Base-by-base conservation (phyloP, 2,888 invertebrate species). In the Laspeyria flexula region DNA sequence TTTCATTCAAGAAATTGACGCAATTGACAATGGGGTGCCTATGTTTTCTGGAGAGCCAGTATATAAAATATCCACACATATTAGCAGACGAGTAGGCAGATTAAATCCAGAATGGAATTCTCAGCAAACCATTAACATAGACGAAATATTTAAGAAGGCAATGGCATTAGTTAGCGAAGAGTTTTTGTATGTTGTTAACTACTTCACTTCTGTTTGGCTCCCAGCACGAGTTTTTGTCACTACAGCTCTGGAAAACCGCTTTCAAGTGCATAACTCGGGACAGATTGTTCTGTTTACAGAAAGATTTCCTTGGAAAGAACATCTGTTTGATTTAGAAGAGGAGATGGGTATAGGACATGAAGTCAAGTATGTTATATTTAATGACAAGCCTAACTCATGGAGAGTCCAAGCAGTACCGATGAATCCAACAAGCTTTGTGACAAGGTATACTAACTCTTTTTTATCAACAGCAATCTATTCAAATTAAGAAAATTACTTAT, bases 21-120 rank as follows among this genome's bases (percentile, higher is more conserved):
- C 96, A 0, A 96, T 99, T 46, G 99, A 99, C 83, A 99, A 99
- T 91, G 99, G 99, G n/a, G 93, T 99, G 0, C 95, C 96, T 0
- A 96, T 97, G 93, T 94, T 94, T 57, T 94, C 95, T 33, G 96
- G 94, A 1, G 95, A 95, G 73, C 95, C 96, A 0, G 90, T 87
- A 23, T 98, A 98, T 80, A 93, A 93, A 57, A 96, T 98, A n/a
- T 93, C 94, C 0, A 97, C 98, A 0, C 93, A 96, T 81, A 76
- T 99, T 7, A 96, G 96, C 75, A 86, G 94, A 0, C 93, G 99
- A 65, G 96, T 99, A 0, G 92, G 90, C 4, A 88, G 94, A 46
- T 88, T 99, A 5, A 99, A 99, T 86, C 96, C 97, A 0, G 90
- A 94, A 38, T 99, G 99, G 99, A 96, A 96, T 74, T 88, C 91